A percentile compares a stretch with the other conserved stretches of the same genome.
Evolutionary conservation across 92 coral and sea anemone species (phyloP).

Genomic region (Phenganax marumi): DNA sequence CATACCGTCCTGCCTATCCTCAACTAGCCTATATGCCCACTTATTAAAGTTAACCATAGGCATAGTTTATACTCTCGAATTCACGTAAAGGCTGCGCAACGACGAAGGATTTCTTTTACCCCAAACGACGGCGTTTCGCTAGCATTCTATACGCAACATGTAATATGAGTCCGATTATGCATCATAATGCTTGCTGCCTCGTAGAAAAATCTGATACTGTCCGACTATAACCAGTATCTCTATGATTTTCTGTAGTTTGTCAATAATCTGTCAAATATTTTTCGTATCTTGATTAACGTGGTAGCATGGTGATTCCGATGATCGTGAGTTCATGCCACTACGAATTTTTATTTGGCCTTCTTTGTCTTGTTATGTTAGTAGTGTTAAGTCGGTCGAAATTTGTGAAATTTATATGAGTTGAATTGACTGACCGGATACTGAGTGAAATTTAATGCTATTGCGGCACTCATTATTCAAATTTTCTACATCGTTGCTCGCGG

Average conservation of each 20-base stretch:
- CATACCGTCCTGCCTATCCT: constrained; percentile 74
- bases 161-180: constrained; percentile 17
- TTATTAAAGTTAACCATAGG: constrained; percentile 31
- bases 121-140: not conserved
- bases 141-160: constrained; percentile 16
- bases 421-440: constrained; percentile 6
- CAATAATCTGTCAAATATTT: constrained; percentile 4
- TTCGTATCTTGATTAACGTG: not conserved
- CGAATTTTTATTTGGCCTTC: not conserved
- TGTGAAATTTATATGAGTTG: not conserved
- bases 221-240: not conserved
- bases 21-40: constrained; percentile 75
- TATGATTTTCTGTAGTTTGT: not conserved
- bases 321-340: not conserved
- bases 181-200: not conserved
- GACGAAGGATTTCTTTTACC: not conserved
- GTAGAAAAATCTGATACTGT: constrained; percentile 21
- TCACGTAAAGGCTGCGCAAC: not conserved
- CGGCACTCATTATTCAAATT: constrained; percentile 15
- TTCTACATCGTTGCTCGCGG: not conserved
- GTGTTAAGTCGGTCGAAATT: not conserved
- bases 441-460: constrained; percentile 18
- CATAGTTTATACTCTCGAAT: not conserved
- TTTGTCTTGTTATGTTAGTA: not conserved
- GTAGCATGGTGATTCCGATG: not conserved